Evolutionary conservation across 2,888 invertebrate species (phyloP).

Genomic region (Nematopogon swammerdamellus): DNA sequence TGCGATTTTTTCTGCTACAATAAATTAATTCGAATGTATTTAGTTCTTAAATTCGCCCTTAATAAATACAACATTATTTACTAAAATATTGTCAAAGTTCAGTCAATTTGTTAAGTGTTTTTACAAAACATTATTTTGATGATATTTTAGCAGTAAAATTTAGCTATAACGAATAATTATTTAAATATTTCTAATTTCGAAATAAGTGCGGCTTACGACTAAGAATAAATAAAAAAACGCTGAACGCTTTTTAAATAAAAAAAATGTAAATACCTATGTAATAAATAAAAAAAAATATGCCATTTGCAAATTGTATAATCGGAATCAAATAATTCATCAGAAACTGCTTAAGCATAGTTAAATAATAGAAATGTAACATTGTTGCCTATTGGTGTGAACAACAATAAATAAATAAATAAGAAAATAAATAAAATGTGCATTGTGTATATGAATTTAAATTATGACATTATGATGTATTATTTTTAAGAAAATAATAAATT

Average conservation of each 20-base stretch:
- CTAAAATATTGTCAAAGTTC: not conserved
- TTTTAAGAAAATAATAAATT: constrained; percentile 33
- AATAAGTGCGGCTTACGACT: not conserved
- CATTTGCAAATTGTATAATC: constrained; percentile 7
- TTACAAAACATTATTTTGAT: not conserved
- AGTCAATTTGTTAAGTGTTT: too few species aligned
- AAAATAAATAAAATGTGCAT: constrained; percentile 21
- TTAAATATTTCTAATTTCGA: constrained; percentile 15
- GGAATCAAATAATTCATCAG: constrained; percentile 4
- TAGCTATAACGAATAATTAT: constrained; percentile 39
- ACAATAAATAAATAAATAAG: too few species aligned
- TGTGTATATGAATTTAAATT: constrained; percentile 44
- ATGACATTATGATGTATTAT: constrained; percentile 33
- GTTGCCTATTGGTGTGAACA: too few species aligned
- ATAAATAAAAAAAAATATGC: constrained; percentile 3
- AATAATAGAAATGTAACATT: too few species aligned
- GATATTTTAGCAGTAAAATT: constrained; percentile 21
- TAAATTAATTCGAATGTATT: not conserved
- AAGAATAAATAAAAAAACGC: not conserved
- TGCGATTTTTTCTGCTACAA: not conserved
- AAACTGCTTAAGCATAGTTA: not conserved
- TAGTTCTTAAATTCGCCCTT: not conserved
- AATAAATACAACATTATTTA: not conserved
- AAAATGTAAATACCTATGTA: constrained; percentile 4
- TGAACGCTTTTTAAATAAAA: constrained; percentile 4